phyloP scores from a whole-genome alignment of 2,888 invertebrate species.

The Chymomyza amoena region DNA sequence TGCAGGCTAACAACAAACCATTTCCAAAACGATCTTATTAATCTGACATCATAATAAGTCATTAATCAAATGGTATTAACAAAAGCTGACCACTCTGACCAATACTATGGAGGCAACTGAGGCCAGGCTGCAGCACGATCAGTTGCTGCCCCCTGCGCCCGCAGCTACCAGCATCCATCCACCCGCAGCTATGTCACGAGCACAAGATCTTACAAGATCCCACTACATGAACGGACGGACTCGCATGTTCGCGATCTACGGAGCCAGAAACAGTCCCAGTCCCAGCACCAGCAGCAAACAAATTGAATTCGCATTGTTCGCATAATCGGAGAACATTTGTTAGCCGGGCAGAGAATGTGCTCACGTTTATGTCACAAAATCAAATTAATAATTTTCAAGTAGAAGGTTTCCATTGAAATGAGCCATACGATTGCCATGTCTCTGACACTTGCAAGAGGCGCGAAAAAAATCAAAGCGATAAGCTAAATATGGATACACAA shows the following conservation, averaged over 20 bases:
- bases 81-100: constrained; percentile 48
- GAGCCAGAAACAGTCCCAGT: neutral
- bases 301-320: constrained; percentile 70
- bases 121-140: constrained; percentile 20
- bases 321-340: constrained; percentile 59
- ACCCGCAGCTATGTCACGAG: constrained; percentile 38
- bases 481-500: neutral
- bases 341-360: constrained; percentile 53
- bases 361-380: constrained; percentile 68
- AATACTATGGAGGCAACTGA: constrained; percentile 52
- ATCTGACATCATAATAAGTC: constrained; percentile 78
- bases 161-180: constrained; percentile 14
- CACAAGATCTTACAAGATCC: constrained; percentile 11
- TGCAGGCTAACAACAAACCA: constrained; percentile 42
- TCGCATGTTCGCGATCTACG: constrained; percentile 20
- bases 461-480: constrained; percentile 16
- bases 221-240: no score
- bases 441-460: constrained; percentile 49
- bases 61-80: constrained; percentile 76
- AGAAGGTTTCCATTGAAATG: constrained; percentile 33
- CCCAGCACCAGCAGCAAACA: constrained; percentile 35
- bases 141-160: neutral
- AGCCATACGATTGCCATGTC: constrained; percentile 35
- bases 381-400: constrained; percentile 44
- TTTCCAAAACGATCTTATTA: constrained; percentile 76